phyloP scores from a whole-genome alignment of 2,113 vertebrate genomes.

The Dolichallabes microphthalmus region DNA sequence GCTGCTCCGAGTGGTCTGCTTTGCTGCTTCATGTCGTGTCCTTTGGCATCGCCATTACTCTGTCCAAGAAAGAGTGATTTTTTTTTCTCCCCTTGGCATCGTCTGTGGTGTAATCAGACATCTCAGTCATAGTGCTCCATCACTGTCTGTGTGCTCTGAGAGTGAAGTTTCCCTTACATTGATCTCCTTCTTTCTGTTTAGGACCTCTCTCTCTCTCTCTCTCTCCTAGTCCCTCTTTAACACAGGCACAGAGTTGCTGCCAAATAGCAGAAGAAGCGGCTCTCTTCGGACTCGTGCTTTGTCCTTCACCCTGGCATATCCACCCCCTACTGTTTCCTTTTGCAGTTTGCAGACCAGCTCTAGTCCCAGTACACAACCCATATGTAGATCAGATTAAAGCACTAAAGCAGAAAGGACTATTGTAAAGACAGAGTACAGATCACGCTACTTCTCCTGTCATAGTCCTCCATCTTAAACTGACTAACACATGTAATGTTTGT shows the following conservation, averaged over 20 bases:
- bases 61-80: slow-evolving; percentile 22
- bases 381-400: neutral
- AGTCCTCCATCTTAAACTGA: neutral
- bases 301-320: slow-evolving; percentile 1
- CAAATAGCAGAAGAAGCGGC: slow-evolving; percentile 30
- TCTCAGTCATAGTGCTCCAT: slow-evolving; percentile 39
- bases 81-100: slow-evolving; percentile 23
- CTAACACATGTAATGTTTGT: neutral
- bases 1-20: neutral
- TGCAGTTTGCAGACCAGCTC: neutral
- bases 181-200: slow-evolving; percentile 39
- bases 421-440: neutral
- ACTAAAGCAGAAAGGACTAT: neutral
- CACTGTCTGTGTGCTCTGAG: slow-evolving; percentile 39
- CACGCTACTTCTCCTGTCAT: neutral
- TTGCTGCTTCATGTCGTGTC: slow-evolving; percentile 19
- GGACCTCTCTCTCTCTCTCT: neutral
- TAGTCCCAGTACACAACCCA: slow-evolving; percentile 1
- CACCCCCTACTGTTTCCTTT: neutral
- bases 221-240: neutral
- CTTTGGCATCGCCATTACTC: slow-evolving; percentile 13
- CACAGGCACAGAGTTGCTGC: slow-evolving; percentile 30
- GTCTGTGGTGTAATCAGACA: slow-evolving; percentile 24
- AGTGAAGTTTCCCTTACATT: slow-evolving; percentile 43
- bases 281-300: slow-evolving; percentile 20